Evolutionary conservation across 2,797 vertebrate species (phyloP), one percentile per base, ranked within the genome.

Genomic region (Sebastes variabilis): DNA sequence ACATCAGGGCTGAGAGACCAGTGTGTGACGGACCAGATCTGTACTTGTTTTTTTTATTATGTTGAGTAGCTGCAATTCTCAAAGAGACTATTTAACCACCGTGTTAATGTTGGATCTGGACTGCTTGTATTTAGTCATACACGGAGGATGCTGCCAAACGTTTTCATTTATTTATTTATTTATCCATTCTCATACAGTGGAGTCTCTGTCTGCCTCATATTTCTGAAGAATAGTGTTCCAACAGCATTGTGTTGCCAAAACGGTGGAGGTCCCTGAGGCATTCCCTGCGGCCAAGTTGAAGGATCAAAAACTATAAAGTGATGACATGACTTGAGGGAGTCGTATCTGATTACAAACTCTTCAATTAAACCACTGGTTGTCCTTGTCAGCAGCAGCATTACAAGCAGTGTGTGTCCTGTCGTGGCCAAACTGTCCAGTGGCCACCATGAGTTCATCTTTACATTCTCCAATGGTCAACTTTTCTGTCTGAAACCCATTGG

Each of bases 271-370:
- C 49, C 66, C 56, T 36, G 34, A 36, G 34, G 32, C 72, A 75
- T 58, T 75, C 30, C 52, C 12, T 75, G 72, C 66, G 29, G 29
- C 36, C 29, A 52, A 5, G 29, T 54, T 70, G 13, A 29, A 62
- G 42, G 66, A 69, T 62, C 16, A 54, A 69, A 64, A 1, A 30
- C 14, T 20, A 49, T 34, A 3, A 55, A 29, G 10, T 55, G 2
- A 54, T 77, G 16, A 38, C n/a, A 62, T 9, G 64, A 66, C 34
- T 97, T 97, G 91, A 97, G 55, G 42, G 59, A 62, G 58, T 49
- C 7, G 7, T 20, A 20, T 49, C 46, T 49, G 46, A 7, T 49
- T 67, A 59, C 55, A 59, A 67, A 75, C 65, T 59, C 64, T 29
- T 70, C 29, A 71, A 42, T 71, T 42, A 59, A 42, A 6, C 36